Evolutionary conservation across 2,797 vertebrate genomes (phyloP).

Genomic region (Craterocephalus amniculus): DNA sequence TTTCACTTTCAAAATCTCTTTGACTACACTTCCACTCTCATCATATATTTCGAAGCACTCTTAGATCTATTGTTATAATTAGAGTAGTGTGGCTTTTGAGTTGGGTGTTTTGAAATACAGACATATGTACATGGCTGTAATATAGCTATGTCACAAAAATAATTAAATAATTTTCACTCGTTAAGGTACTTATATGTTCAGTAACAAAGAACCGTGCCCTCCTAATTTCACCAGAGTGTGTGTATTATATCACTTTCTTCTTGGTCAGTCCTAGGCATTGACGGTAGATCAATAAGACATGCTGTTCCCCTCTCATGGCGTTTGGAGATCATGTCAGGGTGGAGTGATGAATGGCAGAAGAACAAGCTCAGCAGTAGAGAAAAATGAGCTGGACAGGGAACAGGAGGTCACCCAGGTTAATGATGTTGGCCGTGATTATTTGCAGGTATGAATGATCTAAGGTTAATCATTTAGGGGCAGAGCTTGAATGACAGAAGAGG

Average conservation of each 20-base stretch:
- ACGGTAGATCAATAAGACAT: conserved; percentile 80
- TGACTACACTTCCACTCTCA: background rate
- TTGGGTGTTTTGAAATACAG: background rate
- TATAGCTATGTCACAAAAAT: background rate
- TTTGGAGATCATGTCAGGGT: conserved; percentile 75
- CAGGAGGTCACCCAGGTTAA: conserved; percentile 74
- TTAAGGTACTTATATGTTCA: background rate
- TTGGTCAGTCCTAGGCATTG: conserved; percentile 71
- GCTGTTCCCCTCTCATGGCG: conserved; percentile 70
- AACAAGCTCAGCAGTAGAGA: conserved; percentile 63
- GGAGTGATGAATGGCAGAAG: conserved; percentile 77
- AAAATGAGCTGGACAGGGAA: conserved; percentile 68
- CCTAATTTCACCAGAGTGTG: conserved; percentile 24
- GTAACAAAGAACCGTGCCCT: conserved; percentile 15
- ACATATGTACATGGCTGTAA: background rate
- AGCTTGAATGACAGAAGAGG: conserved; percentile 61
- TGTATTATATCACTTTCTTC: conserved; percentile 66
- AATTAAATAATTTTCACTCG: background rate
- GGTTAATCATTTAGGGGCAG: conserved; percentile 70
- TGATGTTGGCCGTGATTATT: conserved; percentile 75
- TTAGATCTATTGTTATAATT: background rate
- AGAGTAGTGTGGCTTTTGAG: background rate
- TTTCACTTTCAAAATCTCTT: conserved; percentile 5
- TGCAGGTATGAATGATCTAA: conserved; percentile 73
- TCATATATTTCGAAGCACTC: background rate